Evolutionary conservation across 2,113 vertebrate genomes (phyloP).

Genomic region (Scomber scombrus): DNA sequence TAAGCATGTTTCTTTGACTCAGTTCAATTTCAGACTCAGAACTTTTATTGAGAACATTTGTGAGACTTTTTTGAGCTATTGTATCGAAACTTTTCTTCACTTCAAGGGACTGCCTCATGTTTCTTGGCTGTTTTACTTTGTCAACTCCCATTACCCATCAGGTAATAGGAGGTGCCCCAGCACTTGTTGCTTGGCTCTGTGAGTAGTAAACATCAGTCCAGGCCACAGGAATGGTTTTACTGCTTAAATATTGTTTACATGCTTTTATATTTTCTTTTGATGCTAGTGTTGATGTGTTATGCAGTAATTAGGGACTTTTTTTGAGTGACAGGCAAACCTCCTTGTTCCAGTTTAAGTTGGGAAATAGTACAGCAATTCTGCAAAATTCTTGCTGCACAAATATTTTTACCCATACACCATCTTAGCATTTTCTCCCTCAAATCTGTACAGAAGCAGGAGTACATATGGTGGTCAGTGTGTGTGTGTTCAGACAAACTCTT

Average conservation of each 20-base stretch:
- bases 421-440: conserved; percentile 1
- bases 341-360: background rate
- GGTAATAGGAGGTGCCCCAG: conserved; percentile 41
- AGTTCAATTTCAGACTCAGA: conserved; percentile 3
- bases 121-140: conserved; percentile 50
- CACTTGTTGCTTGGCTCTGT: conserved; percentile 32
- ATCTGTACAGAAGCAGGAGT: conserved; percentile 37
- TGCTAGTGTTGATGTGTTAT: background rate
- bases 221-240: conserved; percentile 2
- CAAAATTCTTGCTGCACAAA: background rate
- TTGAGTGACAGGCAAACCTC: background rate
- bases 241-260: conserved; percentile 7
- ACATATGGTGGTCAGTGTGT: conserved; percentile 49
- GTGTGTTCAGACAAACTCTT: conserved; percentile 67
- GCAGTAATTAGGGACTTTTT: background rate
- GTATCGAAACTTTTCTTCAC: conserved; percentile 36
- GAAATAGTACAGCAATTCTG: background rate
- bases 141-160: conserved; percentile 57
- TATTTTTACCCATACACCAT: conserved; percentile 30
- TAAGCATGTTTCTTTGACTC: conserved; percentile 3
- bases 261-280: conserved; percentile 1
- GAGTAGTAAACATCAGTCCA: conserved; percentile 8
- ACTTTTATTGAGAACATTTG: conserved; percentile 41
- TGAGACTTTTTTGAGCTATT: conserved; percentile 17
- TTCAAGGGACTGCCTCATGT: conserved; percentile 48